phyloP scores from a whole-genome alignment of 1,140 invertebrate genomes.

The Cephus cinctus region DNA sequence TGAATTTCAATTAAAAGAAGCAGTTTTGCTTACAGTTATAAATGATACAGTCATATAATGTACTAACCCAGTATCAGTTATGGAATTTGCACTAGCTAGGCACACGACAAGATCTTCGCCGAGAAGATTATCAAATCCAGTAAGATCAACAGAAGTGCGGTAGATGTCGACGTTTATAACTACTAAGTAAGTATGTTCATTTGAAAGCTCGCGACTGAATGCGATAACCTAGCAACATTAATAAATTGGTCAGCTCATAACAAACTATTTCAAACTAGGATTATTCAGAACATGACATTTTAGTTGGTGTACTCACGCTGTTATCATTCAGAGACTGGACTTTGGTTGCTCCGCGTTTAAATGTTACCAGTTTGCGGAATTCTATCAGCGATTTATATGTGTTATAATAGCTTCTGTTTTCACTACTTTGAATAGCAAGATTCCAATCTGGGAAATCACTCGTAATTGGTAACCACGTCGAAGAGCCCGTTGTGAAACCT shows the following conservation, averaged over 20 bases:
- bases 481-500: slow-evolving; percentile 53
- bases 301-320: no score
- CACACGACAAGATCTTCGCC: neutral
- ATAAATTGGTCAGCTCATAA: no score
- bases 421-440: slow-evolving; percentile 44
- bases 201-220: slow-evolving; percentile 34
- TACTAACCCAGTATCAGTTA: slow-evolving; percentile 1
- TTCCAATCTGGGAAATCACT: slow-evolving; percentile 61
- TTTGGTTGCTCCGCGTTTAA: no score
- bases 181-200: slow-evolving; percentile 46
- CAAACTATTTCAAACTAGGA: no score
- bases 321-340: no score
- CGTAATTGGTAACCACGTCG: slow-evolving; percentile 64
- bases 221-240: no score
- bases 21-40: no score
- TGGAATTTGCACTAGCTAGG: neutral
- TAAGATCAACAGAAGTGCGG: slow-evolving; percentile 40
- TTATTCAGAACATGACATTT: no score
- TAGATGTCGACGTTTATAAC: slow-evolving; percentile 49
- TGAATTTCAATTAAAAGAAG: neutral
- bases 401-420: slow-evolving; percentile 51
- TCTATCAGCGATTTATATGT: slow-evolving; percentile 54
- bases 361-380: no score
- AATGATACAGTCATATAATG: no score
- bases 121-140: slow-evolving; percentile 26